These are phyloP conservation scores for Lota lota DNA, from an alignment of 2,113 vertebrate species.

Conservation along the genomic window DNA sequence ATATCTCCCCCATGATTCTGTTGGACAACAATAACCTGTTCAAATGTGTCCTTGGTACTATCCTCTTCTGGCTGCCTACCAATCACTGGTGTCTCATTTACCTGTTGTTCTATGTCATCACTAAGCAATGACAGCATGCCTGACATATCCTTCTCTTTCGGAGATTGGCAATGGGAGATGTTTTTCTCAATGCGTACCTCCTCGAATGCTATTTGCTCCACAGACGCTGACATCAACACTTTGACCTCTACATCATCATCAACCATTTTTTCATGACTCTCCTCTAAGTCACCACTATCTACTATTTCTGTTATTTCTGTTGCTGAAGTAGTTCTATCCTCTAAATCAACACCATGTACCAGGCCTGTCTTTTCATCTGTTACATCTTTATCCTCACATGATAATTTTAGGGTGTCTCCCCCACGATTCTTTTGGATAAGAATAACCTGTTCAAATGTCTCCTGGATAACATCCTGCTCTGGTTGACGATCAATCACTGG, in stretches of 20 bases:
- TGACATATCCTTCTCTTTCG: conserved; percentile 43
- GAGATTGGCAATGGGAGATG: conserved; percentile 14
- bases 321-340: not conserved
- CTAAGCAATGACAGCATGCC: conserved; percentile 69
- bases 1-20: conserved; percentile 52
- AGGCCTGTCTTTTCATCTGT: conserved; percentile 10
- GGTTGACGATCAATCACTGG: conserved; percentile 18
- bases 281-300: not conserved
- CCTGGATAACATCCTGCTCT: conserved; percentile 48
- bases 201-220: conserved; percentile 53
- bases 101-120: conserved; percentile 59
- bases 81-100: conserved; percentile 34
- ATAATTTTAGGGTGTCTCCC: conserved; percentile 36
- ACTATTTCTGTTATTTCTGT: conserved; percentile 3
- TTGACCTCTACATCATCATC: conserved; percentile 71
- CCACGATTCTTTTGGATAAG: conserved; percentile 35
- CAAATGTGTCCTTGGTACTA: conserved; percentile 44
- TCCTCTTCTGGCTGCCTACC: conserved; percentile 40
- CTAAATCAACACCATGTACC: not conserved
- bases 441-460: conserved; percentile 55
- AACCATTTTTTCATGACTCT: not conserved
- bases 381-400: conserved; percentile 13
- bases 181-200: conserved; percentile 64
- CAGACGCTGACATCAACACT: conserved; percentile 52
- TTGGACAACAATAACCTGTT: conserved; percentile 49